A percentile compares a stretch with the other conserved stretches of the same genome.
Conservation (phyloP, 2,113 vertebrate species). For the Drymodes brunneopygia region DNA sequence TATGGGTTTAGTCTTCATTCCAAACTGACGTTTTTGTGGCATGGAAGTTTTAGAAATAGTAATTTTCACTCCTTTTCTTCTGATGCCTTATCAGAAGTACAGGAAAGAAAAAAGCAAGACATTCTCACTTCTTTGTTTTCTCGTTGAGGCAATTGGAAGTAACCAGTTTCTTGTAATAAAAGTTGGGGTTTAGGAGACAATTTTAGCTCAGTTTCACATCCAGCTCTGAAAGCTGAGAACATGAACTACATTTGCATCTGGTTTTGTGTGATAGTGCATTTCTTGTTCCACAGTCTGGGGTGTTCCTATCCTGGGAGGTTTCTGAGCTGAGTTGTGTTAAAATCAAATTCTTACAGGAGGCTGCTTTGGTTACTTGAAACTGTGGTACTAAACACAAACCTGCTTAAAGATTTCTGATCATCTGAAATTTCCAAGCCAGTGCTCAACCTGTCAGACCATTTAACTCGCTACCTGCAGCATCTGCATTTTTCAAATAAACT, state of each 20-base stretch:
- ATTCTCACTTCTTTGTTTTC: background rate
- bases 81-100: background rate
- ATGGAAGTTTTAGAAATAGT: background rate
- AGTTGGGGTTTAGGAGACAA: background rate
- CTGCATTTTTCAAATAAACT: background rate
- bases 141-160: background rate
- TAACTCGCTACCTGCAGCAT: background rate
- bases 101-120: background rate
- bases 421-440: background rate
- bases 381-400: background rate
- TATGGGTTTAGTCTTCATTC: background rate
- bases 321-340: background rate
- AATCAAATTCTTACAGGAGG: background rate
- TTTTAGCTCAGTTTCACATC: slow-evolving; percentile 11
- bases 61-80: background rate
- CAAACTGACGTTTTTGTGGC: background rate
- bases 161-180: background rate
- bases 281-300: background rate
- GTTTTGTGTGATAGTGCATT: background rate
- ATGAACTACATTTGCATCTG: background rate
- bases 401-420: background rate
- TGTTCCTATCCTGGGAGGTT: background rate
- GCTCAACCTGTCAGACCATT: background rate
- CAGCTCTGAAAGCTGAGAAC: background rate
- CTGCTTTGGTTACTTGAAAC: background rate